phyloP scores from a whole-genome alignment of 2,888 invertebrate genomes.

The Muschampia plurimacula region DNA sequence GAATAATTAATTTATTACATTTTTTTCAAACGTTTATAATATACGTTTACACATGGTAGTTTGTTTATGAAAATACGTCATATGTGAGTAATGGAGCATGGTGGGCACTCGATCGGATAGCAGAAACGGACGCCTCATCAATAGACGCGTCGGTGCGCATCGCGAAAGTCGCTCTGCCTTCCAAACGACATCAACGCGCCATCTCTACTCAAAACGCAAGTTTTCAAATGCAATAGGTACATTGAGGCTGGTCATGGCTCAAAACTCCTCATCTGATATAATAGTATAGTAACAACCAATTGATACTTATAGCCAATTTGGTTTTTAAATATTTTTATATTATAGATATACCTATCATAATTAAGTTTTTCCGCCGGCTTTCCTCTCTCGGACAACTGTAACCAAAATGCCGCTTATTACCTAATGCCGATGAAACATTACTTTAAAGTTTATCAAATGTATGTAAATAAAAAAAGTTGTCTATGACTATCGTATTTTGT shows the following conservation, averaged over 20 bases:
- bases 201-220: neutral
- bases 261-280: no score
- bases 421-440: no score
- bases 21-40: neutral
- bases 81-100: conserved; percentile 37
- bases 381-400: no score
- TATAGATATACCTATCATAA: no score
- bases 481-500: no score
- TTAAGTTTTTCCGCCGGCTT: no score
- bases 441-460: no score
- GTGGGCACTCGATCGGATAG: conserved; percentile 46
- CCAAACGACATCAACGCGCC: conserved; percentile 50
- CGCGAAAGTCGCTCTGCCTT: conserved; percentile 71
- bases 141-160: conserved; percentile 63
- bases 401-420: no score
- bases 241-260: conserved; percentile 1
- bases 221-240: neutral
- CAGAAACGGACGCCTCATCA: conserved; percentile 65
- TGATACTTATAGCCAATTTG: no score
- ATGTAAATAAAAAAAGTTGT: no score
- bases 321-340: no score
- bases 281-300: no score
- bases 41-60: conserved; percentile 9
- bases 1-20: neutral
- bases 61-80: conserved; percentile 38